phyloP scores from a whole-genome alignment of 1,140 invertebrate genomes.

The Chrysopa pallens region DNA sequence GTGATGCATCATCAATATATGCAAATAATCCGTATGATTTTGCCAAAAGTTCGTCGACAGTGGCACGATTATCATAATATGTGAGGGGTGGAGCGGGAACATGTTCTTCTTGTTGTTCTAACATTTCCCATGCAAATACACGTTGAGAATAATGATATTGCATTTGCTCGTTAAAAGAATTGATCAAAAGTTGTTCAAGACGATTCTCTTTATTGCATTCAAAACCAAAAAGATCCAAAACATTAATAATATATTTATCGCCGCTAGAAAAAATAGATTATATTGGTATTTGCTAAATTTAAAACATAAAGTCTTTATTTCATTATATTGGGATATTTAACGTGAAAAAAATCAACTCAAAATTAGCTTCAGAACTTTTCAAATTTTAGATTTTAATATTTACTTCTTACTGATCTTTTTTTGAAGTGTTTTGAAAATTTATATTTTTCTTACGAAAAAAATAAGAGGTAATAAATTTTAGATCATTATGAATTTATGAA shows the following conservation, averaged over 20 bases:
- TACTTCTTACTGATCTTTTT: too few species aligned
- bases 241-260: slow-evolving; percentile 56
- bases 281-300: too few species aligned
- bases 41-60: slow-evolving; percentile 68
- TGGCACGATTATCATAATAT: slow-evolving; percentile 75
- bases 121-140: slow-evolving; percentile 76
- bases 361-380: too few species aligned
- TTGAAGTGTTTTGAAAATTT: too few species aligned
- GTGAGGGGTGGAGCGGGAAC: slow-evolving; percentile 47
- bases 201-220: slow-evolving; percentile 76
- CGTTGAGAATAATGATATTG: slow-evolving; percentile 78
- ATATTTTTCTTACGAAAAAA: too few species aligned
- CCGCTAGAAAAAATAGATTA: slow-evolving; percentile 48
- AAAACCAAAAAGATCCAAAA: slow-evolving; percentile 80
- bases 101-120: slow-evolving; percentile 74
- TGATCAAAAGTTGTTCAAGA: slow-evolving; percentile 73
- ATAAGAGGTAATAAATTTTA: too few species aligned
- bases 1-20: slow-evolving; percentile 78
- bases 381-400: too few species aligned
- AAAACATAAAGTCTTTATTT: too few species aligned
- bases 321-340: too few species aligned
- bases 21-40: slow-evolving; percentile 71
- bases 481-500: too few species aligned
- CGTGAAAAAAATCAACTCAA: too few species aligned
- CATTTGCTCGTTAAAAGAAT: slow-evolving; percentile 75